A percentile compares a stretch with the other conserved stretches of the same genome.
Conservation (phyloP, 2,888 invertebrate species). For the Ecliptopera silaceata region DNA sequence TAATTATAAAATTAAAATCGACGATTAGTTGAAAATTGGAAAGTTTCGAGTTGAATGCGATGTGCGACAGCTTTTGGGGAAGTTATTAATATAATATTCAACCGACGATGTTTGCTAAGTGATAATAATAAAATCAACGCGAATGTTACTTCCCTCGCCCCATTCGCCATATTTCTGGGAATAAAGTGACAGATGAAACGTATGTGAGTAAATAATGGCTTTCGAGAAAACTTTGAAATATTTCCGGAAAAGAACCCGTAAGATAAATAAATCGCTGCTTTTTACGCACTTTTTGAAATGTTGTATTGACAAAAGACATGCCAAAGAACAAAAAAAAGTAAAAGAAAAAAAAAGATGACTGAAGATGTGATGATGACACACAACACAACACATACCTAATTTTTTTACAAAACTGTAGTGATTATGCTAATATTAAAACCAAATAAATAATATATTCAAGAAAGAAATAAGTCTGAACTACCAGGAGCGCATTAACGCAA, state of each 20-base stretch:
- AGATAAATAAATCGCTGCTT: no score
- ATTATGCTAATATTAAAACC: no score
- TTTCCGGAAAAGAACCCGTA: background rate
- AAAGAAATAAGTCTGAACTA: no score
- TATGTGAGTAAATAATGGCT: background rate
- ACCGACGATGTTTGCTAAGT: slow-evolving; percentile 28
- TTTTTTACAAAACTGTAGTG: no score
- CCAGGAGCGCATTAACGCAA: no score
- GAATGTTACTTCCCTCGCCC: slow-evolving; percentile 26
- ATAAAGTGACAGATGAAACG: slow-evolving; percentile 7
- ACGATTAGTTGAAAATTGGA: slow-evolving; percentile 35
- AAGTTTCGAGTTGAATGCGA: slow-evolving; percentile 32
- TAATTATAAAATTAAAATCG: slow-evolving; percentile 56
- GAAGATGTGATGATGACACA: no score
- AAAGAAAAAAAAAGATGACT: no score
- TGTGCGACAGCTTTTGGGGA: slow-evolving; percentile 20
- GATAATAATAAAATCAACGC: slow-evolving; percentile 33
- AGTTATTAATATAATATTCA: slow-evolving; percentile 27
- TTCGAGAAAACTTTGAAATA: background rate
- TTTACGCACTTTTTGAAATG: background rate
- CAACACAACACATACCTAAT: no score
- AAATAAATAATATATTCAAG: no score
- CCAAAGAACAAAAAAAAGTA: no score
- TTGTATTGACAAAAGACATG: background rate
- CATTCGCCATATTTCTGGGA: slow-evolving; percentile 13